phyloP scores from a whole-genome alignment of 2,113 vertebrate species.

The Sander vitreus region DNA sequence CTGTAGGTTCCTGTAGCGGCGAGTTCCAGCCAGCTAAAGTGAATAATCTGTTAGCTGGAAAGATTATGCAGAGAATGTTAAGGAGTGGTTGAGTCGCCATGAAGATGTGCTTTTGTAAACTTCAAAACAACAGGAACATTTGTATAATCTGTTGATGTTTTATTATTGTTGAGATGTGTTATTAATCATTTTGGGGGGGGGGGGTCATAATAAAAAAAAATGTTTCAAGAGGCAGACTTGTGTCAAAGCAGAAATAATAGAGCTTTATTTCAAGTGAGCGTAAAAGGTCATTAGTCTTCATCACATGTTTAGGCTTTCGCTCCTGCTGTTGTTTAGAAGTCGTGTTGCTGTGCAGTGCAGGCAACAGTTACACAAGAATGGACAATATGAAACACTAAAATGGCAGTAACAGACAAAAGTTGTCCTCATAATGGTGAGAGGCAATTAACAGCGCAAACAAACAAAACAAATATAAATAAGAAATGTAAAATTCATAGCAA shows the following conservation, averaged over 20 bases:
- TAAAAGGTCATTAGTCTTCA: slow-evolving; percentile 72
- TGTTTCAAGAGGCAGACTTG: slow-evolving; percentile 23
- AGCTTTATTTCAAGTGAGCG: slow-evolving; percentile 83
- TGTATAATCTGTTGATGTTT: background rate
- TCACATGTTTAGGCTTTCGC: slow-evolving; percentile 62
- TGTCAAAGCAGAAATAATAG: slow-evolving; percentile 69
- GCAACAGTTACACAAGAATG: slow-evolving; percentile 46
- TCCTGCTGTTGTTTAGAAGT: slow-evolving; percentile 56
- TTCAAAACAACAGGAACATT: background rate
- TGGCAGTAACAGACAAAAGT: slow-evolving; percentile 33
- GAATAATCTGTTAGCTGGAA: slow-evolving; percentile 30
- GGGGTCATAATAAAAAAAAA: no score
- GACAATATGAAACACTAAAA: slow-evolving; percentile 50
- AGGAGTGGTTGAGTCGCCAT: slow-evolving; percentile 18
- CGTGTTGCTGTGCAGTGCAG: slow-evolving; percentile 32
- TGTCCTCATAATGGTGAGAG: slow-evolving; percentile 37
- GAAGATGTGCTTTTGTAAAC: background rate
- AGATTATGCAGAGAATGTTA: slow-evolving; percentile 30
- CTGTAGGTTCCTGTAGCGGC: background rate
- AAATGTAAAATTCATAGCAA: slow-evolving; percentile 67
- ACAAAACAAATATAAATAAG: slow-evolving; percentile 80
- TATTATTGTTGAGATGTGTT: no score
- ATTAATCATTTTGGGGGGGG: no score
- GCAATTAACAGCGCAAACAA: slow-evolving; percentile 51
- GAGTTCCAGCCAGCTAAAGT: slow-evolving; percentile 25